Evolutionary conservation across 1,140 invertebrate species (phyloP).

Genomic region (Hermatobates lingyangjiaoensis): DNA sequence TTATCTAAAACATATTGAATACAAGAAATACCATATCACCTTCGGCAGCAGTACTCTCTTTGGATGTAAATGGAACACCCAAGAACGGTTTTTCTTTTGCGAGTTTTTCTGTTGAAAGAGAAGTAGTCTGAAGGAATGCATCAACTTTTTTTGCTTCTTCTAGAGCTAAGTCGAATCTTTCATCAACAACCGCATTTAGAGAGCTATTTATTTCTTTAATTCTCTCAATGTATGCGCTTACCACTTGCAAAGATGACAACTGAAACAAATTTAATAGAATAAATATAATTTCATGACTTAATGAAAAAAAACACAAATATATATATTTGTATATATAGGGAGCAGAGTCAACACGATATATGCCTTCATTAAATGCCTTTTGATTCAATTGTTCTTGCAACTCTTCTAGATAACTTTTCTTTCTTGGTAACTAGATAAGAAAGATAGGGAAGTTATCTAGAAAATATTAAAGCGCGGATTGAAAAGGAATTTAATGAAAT

Average conservation of each 20-base stretch:
- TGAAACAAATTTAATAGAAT: conserved; percentile 1
- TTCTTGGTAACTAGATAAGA: too few species aligned
- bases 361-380: conserved; percentile 1
- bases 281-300: neutral
- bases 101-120: conserved; percentile 32
- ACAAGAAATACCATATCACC: conserved; percentile 24
- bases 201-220: conserved; percentile 59
- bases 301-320: neutral
- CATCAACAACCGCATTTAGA: conserved; percentile 64
- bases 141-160: conserved; percentile 56
- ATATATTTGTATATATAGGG: conserved; percentile 4
- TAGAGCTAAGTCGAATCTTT: conserved; percentile 52
- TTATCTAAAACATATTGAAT: too few species aligned
- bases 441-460: too few species aligned
- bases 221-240: conserved; percentile 51
- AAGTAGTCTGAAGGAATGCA: conserved; percentile 33
- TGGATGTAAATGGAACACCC: conserved; percentile 68
- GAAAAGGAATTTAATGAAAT: too few species aligned
- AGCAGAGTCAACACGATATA: conserved; percentile 3
- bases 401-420: neutral
- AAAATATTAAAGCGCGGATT: too few species aligned
- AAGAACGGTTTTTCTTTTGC: conserved; percentile 41
- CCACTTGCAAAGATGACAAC: conserved; percentile 46
- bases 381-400: neutral
- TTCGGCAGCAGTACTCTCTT: conserved; percentile 38